Evolutionary conservation across 2,797 vertebrate genomes (phyloP).

Genomic region (Eulemur rubriventer): DNA sequence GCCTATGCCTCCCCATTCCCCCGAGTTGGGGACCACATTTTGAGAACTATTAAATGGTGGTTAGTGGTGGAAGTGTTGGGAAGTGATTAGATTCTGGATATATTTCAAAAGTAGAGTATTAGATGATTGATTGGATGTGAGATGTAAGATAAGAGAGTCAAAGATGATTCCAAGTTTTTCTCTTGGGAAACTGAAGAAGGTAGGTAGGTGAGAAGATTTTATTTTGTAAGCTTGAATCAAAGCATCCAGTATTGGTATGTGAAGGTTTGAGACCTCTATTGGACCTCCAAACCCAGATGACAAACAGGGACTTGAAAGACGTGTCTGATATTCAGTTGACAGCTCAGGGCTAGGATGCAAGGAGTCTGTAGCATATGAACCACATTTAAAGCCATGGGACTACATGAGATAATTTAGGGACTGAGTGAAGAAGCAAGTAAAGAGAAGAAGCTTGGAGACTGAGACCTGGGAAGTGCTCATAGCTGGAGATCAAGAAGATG

Average conservation of each 20-base stretch:
- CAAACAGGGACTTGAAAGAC: background rate
- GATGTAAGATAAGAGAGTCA: background rate
- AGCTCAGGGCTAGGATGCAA: background rate
- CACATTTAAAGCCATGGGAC: background rate
- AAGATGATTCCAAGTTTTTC: background rate
- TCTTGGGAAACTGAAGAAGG: background rate
- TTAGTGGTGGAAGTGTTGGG: background rate
- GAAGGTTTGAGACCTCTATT: background rate
- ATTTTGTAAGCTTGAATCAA: background rate
- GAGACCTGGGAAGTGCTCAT: background rate
- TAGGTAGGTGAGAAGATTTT: background rate
- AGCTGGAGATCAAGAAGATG: background rate
- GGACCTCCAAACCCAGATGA: background rate
- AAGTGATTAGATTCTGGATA: background rate
- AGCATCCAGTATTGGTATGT: background rate
- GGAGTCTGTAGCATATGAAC: background rate
- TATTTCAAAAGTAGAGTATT: conserved; percentile 5
- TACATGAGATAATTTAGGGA: background rate
- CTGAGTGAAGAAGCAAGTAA: background rate
- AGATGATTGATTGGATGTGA: background rate
- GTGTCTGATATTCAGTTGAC: background rate
- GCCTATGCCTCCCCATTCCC: too few relatives aligned
- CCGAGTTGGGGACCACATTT: background rate
- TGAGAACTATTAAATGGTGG: background rate
- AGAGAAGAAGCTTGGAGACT: background rate